Evolutionary conservation across 1,140 invertebrate species (phyloP), one percentile per base, ranked within the genome.

Genomic region (Leptinotarsa undecemlineata): DNA sequence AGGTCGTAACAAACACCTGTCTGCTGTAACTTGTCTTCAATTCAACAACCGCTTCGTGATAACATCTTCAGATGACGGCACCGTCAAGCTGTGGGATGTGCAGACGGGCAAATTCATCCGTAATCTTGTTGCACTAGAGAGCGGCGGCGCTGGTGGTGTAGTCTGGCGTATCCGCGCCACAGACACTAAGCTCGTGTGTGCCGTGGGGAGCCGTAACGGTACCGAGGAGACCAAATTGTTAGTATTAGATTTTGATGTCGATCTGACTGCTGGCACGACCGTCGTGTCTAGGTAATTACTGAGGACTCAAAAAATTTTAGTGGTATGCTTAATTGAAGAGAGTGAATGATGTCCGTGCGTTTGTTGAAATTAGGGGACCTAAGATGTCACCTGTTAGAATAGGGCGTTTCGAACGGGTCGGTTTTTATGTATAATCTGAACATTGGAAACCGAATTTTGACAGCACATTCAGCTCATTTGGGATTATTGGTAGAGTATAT

Each of bases 221-320:
- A 99, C 97, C 1, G 98, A 99, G 87, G 98, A 99, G 87, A 99
- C 98, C 0, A 99, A 99, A 87, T 89, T 99, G 11, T 90, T 99
- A 76, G 96, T 99, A 14, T 88, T 99, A 68, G 96, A 99, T 86
- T 99, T 99, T 87, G 97, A 98, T 85, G 92, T 95, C 61, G 94
- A 96, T 67, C 75, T 79, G 17, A 60, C 15, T 21, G 23, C 21
- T 71, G 51, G 51, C 15, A 71, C 48, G 14, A 71, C 57, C 14
- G 19, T 57, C 0, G n/a, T 47, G 48, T 13, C 60, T 67, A 72
- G 71, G 74, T 75, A 70, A 71, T 71, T 66, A 26, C 48, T 48
- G 60, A 68, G 71, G 67, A 76, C 42, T 76, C 33, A 60, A 73
- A 76, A 73, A 76, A 74, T 74, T 69, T 23, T 60, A 69, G 66